Conservation (phyloP, 2,888 invertebrate species). For the Monochamus alternatus region DNA sequence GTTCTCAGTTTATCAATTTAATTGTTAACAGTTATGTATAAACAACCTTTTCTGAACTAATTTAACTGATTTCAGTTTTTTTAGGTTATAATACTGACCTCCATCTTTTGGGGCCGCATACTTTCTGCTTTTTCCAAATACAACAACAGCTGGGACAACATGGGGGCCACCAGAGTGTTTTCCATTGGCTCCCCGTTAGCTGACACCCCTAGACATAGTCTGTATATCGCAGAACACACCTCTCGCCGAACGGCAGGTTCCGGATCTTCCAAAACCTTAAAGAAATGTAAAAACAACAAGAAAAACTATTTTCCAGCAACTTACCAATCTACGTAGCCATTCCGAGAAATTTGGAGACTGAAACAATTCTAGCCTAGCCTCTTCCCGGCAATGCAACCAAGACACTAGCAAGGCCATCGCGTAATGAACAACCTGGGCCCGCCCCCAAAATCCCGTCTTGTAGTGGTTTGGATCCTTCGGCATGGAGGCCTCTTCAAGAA, state of each 20-base stretch:
- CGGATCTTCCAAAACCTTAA: slow-evolving; percentile 85
- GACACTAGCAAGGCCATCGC: slow-evolving; percentile 94
- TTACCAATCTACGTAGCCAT: slow-evolving; percentile 86
- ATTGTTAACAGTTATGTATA: too few species aligned
- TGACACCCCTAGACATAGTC: slow-evolving; percentile 83
- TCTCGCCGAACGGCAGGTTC: slow-evolving; percentile 93
- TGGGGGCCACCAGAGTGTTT: slow-evolving; percentile 81
- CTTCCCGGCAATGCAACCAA: slow-evolving; percentile 91
- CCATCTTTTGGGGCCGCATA: slow-evolving; percentile 80
- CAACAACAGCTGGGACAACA: slow-evolving; percentile 85
- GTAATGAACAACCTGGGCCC: slow-evolving; percentile 92
- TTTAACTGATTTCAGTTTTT: too few species aligned
- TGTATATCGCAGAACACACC: slow-evolving; percentile 93
- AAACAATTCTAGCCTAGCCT: slow-evolving; percentile 84
- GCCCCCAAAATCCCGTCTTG: slow-evolving; percentile 94
- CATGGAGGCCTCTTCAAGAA: slow-evolving; percentile 89
- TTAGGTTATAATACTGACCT: slow-evolving; percentile 62
- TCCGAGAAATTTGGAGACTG: slow-evolving; percentile 81
- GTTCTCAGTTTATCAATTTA: too few species aligned
- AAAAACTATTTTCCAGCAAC: background rate
- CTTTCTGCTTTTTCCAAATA: slow-evolving; percentile 89
- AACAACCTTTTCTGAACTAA: too few species aligned
- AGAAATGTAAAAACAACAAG: background rate
- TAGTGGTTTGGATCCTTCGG: slow-evolving; percentile 87
- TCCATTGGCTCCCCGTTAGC: slow-evolving; percentile 70